Evolutionary conservation across 35 echinoderm and acorn worm genomes (phyloP), one percentile per base, ranked within the genome.

Genomic region (Anneissia japonica): DNA sequence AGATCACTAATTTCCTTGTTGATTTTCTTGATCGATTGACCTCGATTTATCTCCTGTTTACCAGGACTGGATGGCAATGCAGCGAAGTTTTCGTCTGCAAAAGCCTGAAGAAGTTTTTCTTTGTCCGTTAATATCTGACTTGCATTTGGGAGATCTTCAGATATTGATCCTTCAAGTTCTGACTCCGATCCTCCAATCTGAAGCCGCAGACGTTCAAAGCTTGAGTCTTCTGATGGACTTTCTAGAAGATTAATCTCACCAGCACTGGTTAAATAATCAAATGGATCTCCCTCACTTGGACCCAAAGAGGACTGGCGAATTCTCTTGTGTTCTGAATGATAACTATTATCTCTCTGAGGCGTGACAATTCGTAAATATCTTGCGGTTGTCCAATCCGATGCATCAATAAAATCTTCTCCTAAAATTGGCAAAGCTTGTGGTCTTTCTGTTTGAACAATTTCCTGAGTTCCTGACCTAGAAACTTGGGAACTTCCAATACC

Each of bases 291-390:
- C 21, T 78, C 77, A 34, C 74, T 74, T 4, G 81, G 78, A 38
- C 74, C 82, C 1, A 75, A 31, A 34, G 38, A 74, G 11, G 77
- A 36, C 14, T 78, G 77, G 0, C 34, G 35, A 37, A 32, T 23
- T n/a, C 36, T 16, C 31, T 39, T 36, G 26, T 26, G 51, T 28
- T 86, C 84, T 1, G 72, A 35, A 29, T 32, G 77, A 32, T 33
- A 76, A n/a, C 34, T 41, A 34, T 79, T 82, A 39, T 91, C 90
- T 33, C 81, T 36, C 30, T 91, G 90, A 16, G 90, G 90, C 29
- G 73, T 81, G 16, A 91, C 72, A 82, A 91, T 91, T 34, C 84
- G 84, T 33, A 91, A 80, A 72, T 87, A 91, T 29, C 90, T 32
- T 32, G 90, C 90, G 28, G 90, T 82, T 23, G 51, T 64, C 51